phyloP scores from a whole-genome alignment of 2,113 vertebrate genomes.

The Heterocephalus glaber region DNA sequence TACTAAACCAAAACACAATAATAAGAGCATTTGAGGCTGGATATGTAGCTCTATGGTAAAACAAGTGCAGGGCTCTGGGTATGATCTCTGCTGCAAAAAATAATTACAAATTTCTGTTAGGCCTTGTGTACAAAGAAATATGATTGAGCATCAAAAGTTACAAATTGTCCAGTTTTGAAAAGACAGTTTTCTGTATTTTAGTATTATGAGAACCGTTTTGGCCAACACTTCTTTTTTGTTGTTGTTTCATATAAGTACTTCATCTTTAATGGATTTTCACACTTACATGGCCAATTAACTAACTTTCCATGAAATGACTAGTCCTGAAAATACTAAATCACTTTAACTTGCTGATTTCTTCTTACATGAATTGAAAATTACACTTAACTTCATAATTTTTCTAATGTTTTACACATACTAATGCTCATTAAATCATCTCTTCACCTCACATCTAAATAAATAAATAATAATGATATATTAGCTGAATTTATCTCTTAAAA shows the following conservation, averaged over 20 bases:
- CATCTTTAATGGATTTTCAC: constrained; percentile 8
- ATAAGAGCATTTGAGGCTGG: neutral
- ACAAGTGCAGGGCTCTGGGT: neutral
- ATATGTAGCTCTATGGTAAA: neutral
- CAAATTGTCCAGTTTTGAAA: constrained; percentile 22
- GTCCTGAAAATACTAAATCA: neutral
- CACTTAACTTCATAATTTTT: neutral
- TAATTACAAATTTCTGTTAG: neutral
- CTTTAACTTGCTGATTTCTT: neutral
- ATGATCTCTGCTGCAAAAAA: neutral
- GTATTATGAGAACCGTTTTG: neutral
- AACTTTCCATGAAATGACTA: neutral
- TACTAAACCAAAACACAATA: neutral
- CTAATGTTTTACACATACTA: neutral
- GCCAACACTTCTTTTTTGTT: neutral
- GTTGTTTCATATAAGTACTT: constrained; percentile 4
- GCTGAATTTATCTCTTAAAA: neutral
- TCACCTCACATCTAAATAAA: neutral
- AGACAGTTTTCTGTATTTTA: neutral
- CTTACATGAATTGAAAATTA: neutral
- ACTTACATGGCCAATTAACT: neutral
- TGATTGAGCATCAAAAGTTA: neutral
- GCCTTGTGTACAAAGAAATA: neutral
- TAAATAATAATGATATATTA: neutral
- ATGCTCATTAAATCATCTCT: neutral